Evolutionary conservation across 2,797 vertebrate genomes (phyloP).

Genomic region (Darevskia nairensis): DNA sequence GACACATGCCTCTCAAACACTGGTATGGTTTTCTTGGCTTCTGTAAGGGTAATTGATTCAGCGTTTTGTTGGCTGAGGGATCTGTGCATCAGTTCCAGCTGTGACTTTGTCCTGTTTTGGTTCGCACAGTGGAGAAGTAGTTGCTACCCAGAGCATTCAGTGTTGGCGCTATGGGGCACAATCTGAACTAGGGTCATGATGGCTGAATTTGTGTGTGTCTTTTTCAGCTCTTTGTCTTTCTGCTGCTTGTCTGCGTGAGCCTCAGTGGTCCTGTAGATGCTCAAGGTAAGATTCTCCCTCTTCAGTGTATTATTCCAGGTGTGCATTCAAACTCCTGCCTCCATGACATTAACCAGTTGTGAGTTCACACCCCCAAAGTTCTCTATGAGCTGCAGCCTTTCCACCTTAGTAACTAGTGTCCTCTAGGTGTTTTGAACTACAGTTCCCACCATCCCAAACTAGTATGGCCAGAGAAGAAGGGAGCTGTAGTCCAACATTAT

Average conservation of each 20-base stretch:
- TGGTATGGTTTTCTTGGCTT: not conserved
- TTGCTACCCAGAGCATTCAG: not conserved
- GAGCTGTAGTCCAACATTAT: too few relatives aligned
- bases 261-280: not conserved
- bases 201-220: not conserved
- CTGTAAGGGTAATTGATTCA: not conserved
- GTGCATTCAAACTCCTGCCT: not conserved
- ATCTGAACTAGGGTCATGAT: not conserved
- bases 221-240: not conserved
- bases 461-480: too few relatives aligned
- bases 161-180: not conserved
- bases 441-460: too few relatives aligned
- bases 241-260: not conserved
- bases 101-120: not conserved
- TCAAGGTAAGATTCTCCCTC: slow-evolving; percentile 12
- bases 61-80: not conserved
- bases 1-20: not conserved
- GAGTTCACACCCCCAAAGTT: not conserved
- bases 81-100: not conserved
- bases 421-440: too few relatives aligned
- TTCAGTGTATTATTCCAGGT: not conserved
- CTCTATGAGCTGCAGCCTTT: not conserved
- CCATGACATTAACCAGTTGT: not conserved
- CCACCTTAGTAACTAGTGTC: not conserved
- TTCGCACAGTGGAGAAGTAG: not conserved